Evolutionary conservation across 1,140 invertebrate species (phyloP).

Genomic region (Orchesella cincta): DNA sequence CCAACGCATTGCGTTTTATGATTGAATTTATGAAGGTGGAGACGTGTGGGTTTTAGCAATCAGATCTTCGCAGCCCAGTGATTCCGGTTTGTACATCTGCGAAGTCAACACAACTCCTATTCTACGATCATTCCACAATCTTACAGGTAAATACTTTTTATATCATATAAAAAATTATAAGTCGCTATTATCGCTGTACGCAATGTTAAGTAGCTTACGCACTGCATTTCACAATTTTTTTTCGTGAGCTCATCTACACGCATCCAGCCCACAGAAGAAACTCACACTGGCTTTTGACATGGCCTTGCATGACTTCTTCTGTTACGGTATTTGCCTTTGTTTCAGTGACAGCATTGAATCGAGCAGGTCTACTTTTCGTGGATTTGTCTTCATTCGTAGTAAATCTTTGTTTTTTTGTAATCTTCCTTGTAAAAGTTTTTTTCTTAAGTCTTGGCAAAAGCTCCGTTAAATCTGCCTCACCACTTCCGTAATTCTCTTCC

Average conservation of each 20-base stretch:
- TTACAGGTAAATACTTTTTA: slow-evolving; percentile 64
- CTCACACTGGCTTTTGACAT: too few species aligned
- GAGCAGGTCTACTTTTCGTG: too few species aligned
- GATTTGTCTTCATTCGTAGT: too few species aligned
- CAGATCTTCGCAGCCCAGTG: slow-evolving; percentile 65
- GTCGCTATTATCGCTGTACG: slow-evolving; percentile 33
- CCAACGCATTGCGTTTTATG: neutral
- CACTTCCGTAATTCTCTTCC: slow-evolving; percentile 5
- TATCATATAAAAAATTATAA: slow-evolving; percentile 2
- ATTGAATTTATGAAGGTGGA: slow-evolving; percentile 59
- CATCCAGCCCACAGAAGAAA: too few species aligned
- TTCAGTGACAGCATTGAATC: too few species aligned
- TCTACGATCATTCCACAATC: slow-evolving; percentile 71
- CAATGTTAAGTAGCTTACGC: slow-evolving; percentile 31
- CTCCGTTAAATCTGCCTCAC: too few species aligned
- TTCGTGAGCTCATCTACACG: too few species aligned
- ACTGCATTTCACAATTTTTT: neutral
- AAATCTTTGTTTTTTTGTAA: too few species aligned
- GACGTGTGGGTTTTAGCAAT: slow-evolving; percentile 83
- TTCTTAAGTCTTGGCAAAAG: too few species aligned
- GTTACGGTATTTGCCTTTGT: too few species aligned
- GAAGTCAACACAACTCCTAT: slow-evolving; percentile 79
- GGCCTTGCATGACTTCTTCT: too few species aligned
- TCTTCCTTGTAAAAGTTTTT: too few species aligned
- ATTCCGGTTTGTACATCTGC: slow-evolving; percentile 77